A percentile compares a stretch with the other conserved stretches of the same genome.
These are phyloP conservation scores for Amphiura filiformis DNA, from an alignment of 35 echinoderm and acorn worm species.

Conservation along the genomic window DNA sequence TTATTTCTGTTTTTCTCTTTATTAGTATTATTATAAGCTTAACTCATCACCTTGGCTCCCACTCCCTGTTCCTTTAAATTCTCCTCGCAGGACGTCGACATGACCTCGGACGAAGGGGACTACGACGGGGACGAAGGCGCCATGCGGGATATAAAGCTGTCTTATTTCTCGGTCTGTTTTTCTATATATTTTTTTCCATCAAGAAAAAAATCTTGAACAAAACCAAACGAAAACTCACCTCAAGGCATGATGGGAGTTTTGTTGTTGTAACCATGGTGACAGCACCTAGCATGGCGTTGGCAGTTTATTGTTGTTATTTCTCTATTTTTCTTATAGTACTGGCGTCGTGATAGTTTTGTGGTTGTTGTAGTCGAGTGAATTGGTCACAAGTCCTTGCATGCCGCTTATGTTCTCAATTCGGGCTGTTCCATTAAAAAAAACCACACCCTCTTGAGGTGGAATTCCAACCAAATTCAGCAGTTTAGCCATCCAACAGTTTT, in stretches of 20 bases:
- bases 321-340: neutral
- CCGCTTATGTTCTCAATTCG: too few relatives aligned
- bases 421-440: too few relatives aligned
- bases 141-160: conserved; percentile 55
- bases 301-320: neutral
- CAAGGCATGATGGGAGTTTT: conserved; percentile 10
- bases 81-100: conserved; percentile 72
- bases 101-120: conserved; percentile 94
- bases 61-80: too few relatives aligned
- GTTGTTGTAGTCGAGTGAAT: too few relatives aligned
- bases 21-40: conserved; percentile 13
- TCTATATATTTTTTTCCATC: neutral
- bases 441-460: too few relatives aligned
- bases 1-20: too few relatives aligned
- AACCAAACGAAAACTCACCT: neutral
- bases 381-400: too few relatives aligned
- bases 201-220: neutral
- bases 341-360: too few relatives aligned
- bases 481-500: too few relatives aligned
- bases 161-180: conserved; percentile 79
- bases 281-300: neutral
- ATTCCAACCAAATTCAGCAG: too few relatives aligned
- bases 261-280: neutral
- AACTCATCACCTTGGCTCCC: too few relatives aligned
- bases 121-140: conserved; percentile 81